Evolutionary conservation across 64 coral and sea anemone species (phyloP).

Genomic region (Catalaphyllia jardinei): DNA sequence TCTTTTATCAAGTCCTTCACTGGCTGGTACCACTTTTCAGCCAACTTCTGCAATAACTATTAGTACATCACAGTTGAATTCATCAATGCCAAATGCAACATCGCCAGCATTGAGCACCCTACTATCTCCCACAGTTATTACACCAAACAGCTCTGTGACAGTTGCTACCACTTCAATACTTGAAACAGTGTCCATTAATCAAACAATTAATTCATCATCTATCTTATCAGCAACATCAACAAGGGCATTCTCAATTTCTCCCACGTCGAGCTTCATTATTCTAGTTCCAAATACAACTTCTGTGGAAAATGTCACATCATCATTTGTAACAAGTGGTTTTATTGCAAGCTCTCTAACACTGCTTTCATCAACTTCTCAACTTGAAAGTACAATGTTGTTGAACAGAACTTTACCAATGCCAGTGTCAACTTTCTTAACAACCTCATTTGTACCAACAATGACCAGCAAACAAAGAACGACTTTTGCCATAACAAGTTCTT

Average conservation of each 20-base stretch:
- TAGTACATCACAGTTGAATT: not conserved
- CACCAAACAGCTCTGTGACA: not conserved
- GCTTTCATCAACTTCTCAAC: not conserved
- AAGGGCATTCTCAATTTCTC: not conserved
- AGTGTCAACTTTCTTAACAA: not conserved
- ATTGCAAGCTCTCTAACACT: not conserved
- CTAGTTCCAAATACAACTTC: not conserved
- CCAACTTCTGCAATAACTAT: not conserved
- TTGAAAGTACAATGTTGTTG: not conserved
- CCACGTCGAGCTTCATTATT: not conserved
- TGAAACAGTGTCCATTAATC: not conserved
- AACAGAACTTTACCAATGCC: slow-evolving; percentile 3
- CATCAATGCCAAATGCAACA: not conserved
- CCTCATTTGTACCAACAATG: not conserved
- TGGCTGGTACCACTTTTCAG: not conserved
- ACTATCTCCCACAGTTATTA: not conserved
- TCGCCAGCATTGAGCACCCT: not conserved
- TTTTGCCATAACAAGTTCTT: not conserved
- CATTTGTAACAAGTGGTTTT: not conserved
- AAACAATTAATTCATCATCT: not conserved
- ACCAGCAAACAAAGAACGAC: not conserved
- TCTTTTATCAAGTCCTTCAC: slow-evolving; percentile 2
- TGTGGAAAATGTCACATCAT: not conserved
- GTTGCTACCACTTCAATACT: slow-evolving; percentile 1
- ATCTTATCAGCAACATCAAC: not conserved